Evolutionary conservation across 2,888 invertebrate genomes (phyloP).

Genomic region (Pseudococcus viburni): DNA sequence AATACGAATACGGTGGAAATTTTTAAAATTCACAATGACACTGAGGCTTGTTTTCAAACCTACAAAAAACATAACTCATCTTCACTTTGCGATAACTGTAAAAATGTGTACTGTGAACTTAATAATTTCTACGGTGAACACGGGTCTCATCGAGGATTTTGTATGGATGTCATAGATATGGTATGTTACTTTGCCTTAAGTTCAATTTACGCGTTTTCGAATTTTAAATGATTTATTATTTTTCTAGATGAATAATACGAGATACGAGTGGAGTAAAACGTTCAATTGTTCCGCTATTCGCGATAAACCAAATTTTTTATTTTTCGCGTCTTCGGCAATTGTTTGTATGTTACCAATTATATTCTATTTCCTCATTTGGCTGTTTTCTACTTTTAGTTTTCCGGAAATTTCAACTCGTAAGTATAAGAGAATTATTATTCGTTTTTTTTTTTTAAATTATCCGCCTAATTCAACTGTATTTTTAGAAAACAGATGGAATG

Average conservation of each 20-base stretch:
- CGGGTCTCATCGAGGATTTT: conserved; percentile 76
- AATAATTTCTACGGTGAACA: conserved; percentile 76
- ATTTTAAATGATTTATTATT: conserved; percentile 67
- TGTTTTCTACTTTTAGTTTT: conserved; percentile 52
- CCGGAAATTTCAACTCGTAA: conserved; percentile 65
- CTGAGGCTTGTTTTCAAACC: background rate
- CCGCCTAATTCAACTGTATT: background rate
- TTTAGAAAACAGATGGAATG: conserved; percentile 64
- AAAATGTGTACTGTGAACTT: conserved; percentile 74
- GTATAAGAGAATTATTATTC: conserved; percentile 1
- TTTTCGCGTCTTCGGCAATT: conserved; percentile 74
- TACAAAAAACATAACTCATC: conserved; percentile 60
- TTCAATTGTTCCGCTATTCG: conserved; percentile 76
- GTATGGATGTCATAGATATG: conserved; percentile 80
- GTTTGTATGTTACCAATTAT: conserved; percentile 75
- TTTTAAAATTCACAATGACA: conserved; percentile 23
- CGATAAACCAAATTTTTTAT: conserved; percentile 75
- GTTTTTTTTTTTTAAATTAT: background rate
- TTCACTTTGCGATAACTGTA: conserved; percentile 74
- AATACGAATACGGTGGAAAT: conserved; percentile 67
- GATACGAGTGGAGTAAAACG: conserved; percentile 77
- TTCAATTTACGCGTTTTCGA: conserved; percentile 30
- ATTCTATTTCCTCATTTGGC: conserved; percentile 74
- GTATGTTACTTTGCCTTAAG: conserved; percentile 72
- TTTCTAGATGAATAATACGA: conserved; percentile 78